Evolutionary conservation across 2,797 vertebrate genomes (phyloP).

Genomic region (Pantherophis vulpinus): DNA sequence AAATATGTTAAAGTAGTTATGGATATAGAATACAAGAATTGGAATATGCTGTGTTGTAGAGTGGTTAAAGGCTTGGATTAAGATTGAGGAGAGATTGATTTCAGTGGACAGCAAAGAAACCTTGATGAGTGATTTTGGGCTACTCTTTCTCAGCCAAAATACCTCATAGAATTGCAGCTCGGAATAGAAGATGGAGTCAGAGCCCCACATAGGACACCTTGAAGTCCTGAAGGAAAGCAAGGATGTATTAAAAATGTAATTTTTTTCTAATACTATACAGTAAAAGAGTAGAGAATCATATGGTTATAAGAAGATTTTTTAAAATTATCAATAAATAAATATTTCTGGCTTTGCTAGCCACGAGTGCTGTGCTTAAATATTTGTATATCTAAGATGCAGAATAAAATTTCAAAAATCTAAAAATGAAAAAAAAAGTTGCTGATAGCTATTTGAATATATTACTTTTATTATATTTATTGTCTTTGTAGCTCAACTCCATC

Average conservation of each 20-base stretch:
- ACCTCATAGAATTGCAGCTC: not conserved
- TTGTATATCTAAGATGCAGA: conserved; percentile 3
- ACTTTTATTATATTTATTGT: conserved; percentile 22
- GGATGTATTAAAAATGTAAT: not conserved
- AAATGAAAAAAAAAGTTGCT: not conserved
- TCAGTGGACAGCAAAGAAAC: not conserved
- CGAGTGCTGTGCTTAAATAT: not conserved
- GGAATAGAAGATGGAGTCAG: not conserved
- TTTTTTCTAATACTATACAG: conserved; percentile 36
- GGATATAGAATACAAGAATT: not conserved
- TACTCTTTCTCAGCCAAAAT: not conserved
- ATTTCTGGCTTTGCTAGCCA: not conserved
- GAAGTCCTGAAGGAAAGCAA: not conserved
- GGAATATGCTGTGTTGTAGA: not conserved
- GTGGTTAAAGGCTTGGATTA: not conserved
- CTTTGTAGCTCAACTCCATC: not conserved
- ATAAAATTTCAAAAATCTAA: not conserved
- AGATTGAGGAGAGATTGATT: not conserved
- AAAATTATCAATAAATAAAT: conserved; percentile 6
- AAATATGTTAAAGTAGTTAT: not conserved
- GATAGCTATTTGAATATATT: not conserved
- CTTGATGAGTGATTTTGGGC: not conserved
- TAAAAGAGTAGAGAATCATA: conserved; percentile 3
- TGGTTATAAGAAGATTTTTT: not conserved
- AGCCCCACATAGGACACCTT: not conserved